Percentiles rank a stretch among this genome's conserved stretches.
Evolutionary conservation across 2,113 vertebrate species (phyloP).

Genomic region (Mobula hypostoma): DNA sequence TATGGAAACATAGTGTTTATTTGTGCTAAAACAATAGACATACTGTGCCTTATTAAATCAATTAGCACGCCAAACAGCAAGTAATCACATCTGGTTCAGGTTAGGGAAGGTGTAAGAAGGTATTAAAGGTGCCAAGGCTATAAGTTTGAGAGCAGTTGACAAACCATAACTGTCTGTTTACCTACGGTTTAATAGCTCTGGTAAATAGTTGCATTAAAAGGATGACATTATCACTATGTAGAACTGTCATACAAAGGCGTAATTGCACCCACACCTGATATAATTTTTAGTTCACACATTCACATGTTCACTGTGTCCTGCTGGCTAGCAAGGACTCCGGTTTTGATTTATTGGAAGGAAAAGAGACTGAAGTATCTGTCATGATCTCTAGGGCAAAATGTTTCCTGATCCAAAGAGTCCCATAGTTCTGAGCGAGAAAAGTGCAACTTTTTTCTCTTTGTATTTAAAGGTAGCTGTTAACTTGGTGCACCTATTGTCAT

Average conservation of each 20-base stretch:
- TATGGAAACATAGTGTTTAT: slow-evolving; percentile 58
- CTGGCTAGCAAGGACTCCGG: neutral
- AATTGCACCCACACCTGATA: neutral
- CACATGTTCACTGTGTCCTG: neutral
- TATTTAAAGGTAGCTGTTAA: neutral
- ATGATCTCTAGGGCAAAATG: neutral
- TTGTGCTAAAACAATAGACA: slow-evolving; percentile 70
- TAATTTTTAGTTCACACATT: neutral
- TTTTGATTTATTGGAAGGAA: neutral
- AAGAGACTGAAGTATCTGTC: neutral
- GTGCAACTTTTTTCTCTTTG: neutral
- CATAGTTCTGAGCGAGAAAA: neutral
- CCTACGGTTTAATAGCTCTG: neutral
- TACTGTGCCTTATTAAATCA: slow-evolving; percentile 74
- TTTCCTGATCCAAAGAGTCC: neutral
- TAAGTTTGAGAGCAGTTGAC: slow-evolving; percentile 72
- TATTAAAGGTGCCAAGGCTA: slow-evolving; percentile 51
- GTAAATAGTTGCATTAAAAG: neutral
- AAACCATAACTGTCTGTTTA: slow-evolving; percentile 40
- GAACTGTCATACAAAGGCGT: neutral
- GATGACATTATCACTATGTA: neutral
- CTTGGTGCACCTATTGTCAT: neutral
- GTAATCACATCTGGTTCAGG: slow-evolving; percentile 82
- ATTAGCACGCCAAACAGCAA: slow-evolving; percentile 72
- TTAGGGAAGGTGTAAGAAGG: slow-evolving; percentile 66